Base-by-base conservation (phyloP, 2,888 invertebrate genomes). In the Endotricha flammealis region DNA sequence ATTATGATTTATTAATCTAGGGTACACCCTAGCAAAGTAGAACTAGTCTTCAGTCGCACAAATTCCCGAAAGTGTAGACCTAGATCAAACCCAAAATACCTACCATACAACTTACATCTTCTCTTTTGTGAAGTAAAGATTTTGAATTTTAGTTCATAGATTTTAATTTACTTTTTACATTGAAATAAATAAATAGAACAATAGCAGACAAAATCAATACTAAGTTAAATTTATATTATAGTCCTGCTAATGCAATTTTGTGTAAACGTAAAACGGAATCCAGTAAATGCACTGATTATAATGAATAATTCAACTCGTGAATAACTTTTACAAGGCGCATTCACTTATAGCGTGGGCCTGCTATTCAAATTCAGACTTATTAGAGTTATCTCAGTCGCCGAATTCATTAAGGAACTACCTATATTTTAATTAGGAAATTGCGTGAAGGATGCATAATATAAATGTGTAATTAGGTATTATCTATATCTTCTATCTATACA, bases 271-370 rank as follows among this genome's bases (percentile, higher is more conserved):
- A 53, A 68, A 63, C 68, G 64, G 64, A 50, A 55, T 57, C 48
- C 27, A 32, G 53, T 72, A 77, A 74, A 70, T 77, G 78, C 75
- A 73, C 65, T 77, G 75, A 78, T 79, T 77, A 78, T 70, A 74
- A 80, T 81, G 80, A 80, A 80, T 81, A 62, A 81, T 81, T 78
- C 81, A 81, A 69, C 52, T 44, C 36, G 70, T 62, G 65, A 70
- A 70, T 72, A 51, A 61, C 60, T 50, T 48, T 48, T 46, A 64
- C 64, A 53, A 44, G 56, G 54, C 35, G 32, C 33, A 39, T 38
- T 39, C 46, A 44, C 49, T 42, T 41, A 47, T 46, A 48, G 71
- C 70, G 70, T 72, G 64, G 66, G 71, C 39, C 44, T 44, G 43
- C 53, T 64, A 71, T 70, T 71, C 61, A 55, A 62, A 73, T 70